Evolutionary conservation across 2,113 vertebrate genomes (phyloP).

Genomic region (Zootoca vivipara): DNA sequence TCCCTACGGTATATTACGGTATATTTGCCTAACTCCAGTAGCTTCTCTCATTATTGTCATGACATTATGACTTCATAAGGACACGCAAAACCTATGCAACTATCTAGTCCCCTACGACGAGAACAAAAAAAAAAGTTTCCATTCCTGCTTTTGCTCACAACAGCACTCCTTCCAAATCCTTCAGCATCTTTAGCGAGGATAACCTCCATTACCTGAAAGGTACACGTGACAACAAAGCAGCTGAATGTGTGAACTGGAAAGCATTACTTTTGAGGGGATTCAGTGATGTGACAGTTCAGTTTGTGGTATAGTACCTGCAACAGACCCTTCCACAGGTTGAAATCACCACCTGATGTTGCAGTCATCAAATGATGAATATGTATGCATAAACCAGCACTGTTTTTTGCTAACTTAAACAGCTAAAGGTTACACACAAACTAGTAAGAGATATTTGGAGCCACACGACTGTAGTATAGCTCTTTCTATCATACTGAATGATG

Average conservation of each 20-base stretch:
- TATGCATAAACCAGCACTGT: neutral
- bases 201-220: neutral
- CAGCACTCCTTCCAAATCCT: neutral
- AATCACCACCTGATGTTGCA: neutral
- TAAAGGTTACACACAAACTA: neutral
- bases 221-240: neutral
- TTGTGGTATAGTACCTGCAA: neutral
- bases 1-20: neutral
- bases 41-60: neutral
- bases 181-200: neutral
- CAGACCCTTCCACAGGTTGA: neutral
- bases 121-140: too few species aligned
- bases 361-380: neutral
- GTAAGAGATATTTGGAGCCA: neutral
- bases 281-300: neutral
- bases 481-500: neutral
- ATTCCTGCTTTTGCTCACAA: neutral
- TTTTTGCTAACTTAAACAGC: neutral
- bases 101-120: neutral
- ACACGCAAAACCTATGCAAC: neutral
- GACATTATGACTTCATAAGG: neutral
- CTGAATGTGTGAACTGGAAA: neutral
- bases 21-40: too few species aligned
- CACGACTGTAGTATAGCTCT: neutral
- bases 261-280: neutral